Base-by-base conservation (phyloP, 2,113 vertebrate genomes). In the Pangasianodon gigas region DNA sequence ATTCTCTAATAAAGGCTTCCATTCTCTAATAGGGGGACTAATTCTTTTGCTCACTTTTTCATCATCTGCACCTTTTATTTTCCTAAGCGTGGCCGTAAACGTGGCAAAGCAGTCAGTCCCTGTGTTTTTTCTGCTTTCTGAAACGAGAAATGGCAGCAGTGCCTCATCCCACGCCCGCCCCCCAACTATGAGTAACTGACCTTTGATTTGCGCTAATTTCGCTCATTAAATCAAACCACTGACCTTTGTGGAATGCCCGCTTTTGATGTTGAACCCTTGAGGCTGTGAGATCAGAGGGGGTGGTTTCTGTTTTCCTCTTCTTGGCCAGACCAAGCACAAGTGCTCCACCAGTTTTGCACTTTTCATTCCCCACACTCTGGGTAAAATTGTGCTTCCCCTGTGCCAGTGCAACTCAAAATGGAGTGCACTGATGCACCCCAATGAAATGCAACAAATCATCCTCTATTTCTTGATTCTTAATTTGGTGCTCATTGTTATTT, bases 121-220 rank as follows among this genome's bases (percentile, higher is more conserved):
- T 46, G 26, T 80, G 62, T 71, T 71, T 84, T 88, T 90, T 90
- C 67, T 88, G 75, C 52, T 87, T 90, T 83, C 74, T 91, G 60
- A 80, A 86, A 92, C 71, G 32, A 81, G 89, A 87, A 89, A 65
- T 89, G 77, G 69, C 85, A 87, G 86, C 62, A 32, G 88, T 87
- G 90, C 89, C 89, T 74, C 37, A 60, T 87, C 60, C 84, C 77
- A 58, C 60, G 19, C 82, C 82, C 14, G 0, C 21, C 56, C 44
- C n/a, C 56, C 82, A 44, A 46, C 56, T 77, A 86, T 89, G 84
- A 86, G 90, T 86, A 85, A 90, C 89, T 91, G 90, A 92, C 90
- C 92, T 92, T 93, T 93, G 91, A 93, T 94, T 91, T 88, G 85
- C 65, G 16, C 92, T 93, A 93, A 94, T 93, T 91, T 91, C 77